Evolutionary conservation across 1,140 invertebrate genomes (phyloP), one percentile per base, ranked within the genome.

Genomic region (Lithobius niger): DNA sequence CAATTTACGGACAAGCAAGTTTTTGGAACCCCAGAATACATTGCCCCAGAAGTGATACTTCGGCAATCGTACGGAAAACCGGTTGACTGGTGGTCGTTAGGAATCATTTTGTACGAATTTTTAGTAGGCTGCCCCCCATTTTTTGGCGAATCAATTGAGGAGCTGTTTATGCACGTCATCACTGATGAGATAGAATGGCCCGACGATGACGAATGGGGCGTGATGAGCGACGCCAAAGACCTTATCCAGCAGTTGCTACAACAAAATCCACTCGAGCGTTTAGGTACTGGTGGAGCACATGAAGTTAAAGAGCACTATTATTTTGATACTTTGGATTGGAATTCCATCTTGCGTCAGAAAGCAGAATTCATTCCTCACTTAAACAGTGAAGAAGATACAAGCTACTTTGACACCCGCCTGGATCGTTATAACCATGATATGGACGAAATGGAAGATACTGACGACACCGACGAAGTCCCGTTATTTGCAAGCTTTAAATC

Each of bases 71-170:
- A 80, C 66, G 79, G 78, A 69, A 58, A 63, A 74, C 94, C 95
- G 0, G 95, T 99, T 25, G 96, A 99, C 72, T 99, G 94, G 94
- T 99, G 97, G 97, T 93, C 94, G 0, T 95, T 99, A 87, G 95
- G 95, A 47, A 89, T 99, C 47, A 97, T 99, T 62, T 76, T 99
- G 1, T 99, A 98, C 69, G 95, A 99, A 75, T 99, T 99, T 75
- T 77, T 99, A 2, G 84, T 99, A 66, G 97, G 97, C 43, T 97
- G 92, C 75, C 94, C 98, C 22, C 97, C 97, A 4, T 99, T 99
- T 73, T 96, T 97, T 73, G 96, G 95, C 0, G 92, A 98, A 69
- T 96, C 93, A 0, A 92, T 95, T 0, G 96, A 99, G 75, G 95
- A 98, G 70, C 72, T 99, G 10, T 99, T 99, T 76, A 89, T 92